Evolutionary conservation across 2,113 vertebrate species (phyloP), one percentile per base, ranked within the genome.

Genomic region (Phrynosoma platyrhinos): DNA sequence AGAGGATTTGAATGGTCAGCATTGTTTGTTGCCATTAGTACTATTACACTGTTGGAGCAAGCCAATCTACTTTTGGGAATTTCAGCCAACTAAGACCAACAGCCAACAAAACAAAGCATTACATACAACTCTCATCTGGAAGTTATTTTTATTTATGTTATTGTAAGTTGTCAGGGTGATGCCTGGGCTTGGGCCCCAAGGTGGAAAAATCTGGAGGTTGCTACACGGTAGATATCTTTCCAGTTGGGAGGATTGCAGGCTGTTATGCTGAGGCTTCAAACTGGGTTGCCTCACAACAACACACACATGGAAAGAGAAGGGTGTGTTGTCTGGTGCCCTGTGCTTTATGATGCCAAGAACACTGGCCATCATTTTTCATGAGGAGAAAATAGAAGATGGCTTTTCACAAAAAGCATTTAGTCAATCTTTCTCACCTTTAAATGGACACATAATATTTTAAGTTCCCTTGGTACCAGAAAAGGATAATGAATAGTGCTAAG

Each of bases 101-200:
- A 88, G 93, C 92, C 95, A 96, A 94, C 82, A 93, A 94, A 90
- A 93, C 89, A 95, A 93, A 92, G 91, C 69, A 92, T 94, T 94
- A 93, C 95, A 95, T 95, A 94, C 42, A 88, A 94, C 92, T 13
- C 92, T 93, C 94, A 93, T 94, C 92, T 94, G 92, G 94, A 95
- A 95, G 36, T 95, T 95, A 95, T 94, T 94, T 91, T 94, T 96
- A 93, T 95, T 95, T 95, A 95, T 95, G 90, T 91, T 94, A 89
- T 80, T 91, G 86, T 86, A 88, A 88, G 93, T 96, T 95, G 94
- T 93, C 95, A 94, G 94, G 93, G 95, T 89, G 87, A 93, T 88
- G 90, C 88, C 93, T 95, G 92, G 92, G 92, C 94, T 91, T 87
- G 82, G 88, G 92, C 95, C 91, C 88, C 92, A 92, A 89, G 0